Evolutionary conservation across 1,140 invertebrate genomes (phyloP), one percentile per base, ranked within the genome.

Genomic region (Meloidogyne floridensis): DNA sequence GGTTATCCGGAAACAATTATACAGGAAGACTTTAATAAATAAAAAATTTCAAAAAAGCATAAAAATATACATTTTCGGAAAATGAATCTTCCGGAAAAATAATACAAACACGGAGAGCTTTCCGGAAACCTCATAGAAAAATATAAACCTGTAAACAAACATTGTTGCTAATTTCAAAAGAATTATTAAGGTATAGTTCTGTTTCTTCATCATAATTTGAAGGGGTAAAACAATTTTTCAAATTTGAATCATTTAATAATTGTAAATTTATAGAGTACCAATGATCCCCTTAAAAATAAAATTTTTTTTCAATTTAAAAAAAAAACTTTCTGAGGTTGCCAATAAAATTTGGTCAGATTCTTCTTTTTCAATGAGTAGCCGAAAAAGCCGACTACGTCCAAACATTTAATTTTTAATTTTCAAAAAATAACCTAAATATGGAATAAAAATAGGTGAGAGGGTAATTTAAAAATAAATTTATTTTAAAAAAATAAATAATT

Each of bases 161-260:
- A 65, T 47, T 84, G 9, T 88, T 86, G 43, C 84, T 86, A 42
- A 77, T 75, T 10, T 10, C 92, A 83, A 93, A 92, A 85, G 94
- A 94, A 59, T 92, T 89, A 59, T 93, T 91, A 13, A 95, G 92
- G 90, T 95, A 95, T 69, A 91, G 85, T 76, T 93, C 91, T 0
- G 94, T 94, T 78, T 94, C 94, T 56, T 92, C 90, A 91, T 95
- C 94, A 20, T 93, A 91, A 53, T 92, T 85, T 56, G 94, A 91
- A 85, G 93, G 92, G 10, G 93, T 87, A 90, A 94, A 95, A 84
- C 91, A 91, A 43, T 89, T 78, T 70, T 90, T 84, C 32, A 93
- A 80, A 1, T 92, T 90, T 65, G 56, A 65, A 65, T 88, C 91
- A 72, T 93, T 76, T 1, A 88, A 76, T 15, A 18, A 18, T 10